A percentile compares a stretch with the other conserved stretches of the same genome.
phyloP scores from a whole-genome alignment of 2,113 vertebrate species.

The human (Homo sapiens) region GRCh38 chr2:112879501-112880000 shows the following conservation, averaged over 20 bases:
- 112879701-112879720: neutral
- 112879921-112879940: neutral
- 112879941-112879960: neutral
- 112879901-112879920: neutral
- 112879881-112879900: neutral
- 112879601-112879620: neutral
- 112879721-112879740: neutral
- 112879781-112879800: too few relatives aligned
- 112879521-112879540: neutral
- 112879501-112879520: neutral
- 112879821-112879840: neutral
- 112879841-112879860: neutral
- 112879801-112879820: neutral
- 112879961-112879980: neutral
- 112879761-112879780: neutral
- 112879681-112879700: neutral
- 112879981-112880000: neutral
- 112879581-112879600: neutral
- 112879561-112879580: neutral
- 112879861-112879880: neutral
- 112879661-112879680: too few relatives aligned
- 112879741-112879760: neutral
- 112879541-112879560: neutral
- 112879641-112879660: fast-evolving
- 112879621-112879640: neutral